A percentile compares a stretch with the other conserved stretches of the same genome.
Conservation (phyloP, 2,888 invertebrate species). For the Apotomis capreana region DNA sequence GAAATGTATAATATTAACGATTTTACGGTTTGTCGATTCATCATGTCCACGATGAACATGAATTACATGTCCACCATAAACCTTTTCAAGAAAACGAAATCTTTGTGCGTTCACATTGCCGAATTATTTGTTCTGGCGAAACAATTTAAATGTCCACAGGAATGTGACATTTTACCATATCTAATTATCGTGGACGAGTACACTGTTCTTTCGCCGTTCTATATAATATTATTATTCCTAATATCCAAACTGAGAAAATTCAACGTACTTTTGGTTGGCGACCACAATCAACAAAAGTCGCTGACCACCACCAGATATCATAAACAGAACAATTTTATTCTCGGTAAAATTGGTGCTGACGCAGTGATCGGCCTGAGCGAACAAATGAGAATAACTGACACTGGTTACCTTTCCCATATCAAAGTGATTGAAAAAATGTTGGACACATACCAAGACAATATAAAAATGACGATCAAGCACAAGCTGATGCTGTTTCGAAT, state of each 20-base stretch:
- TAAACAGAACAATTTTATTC: no score
- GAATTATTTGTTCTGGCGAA: neutral
- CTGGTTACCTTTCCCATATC: no score
- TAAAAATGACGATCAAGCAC: no score
- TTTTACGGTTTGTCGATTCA: neutral
- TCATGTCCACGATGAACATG: neutral
- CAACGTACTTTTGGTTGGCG: neutral
- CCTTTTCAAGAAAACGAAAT: neutral
- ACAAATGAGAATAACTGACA: no score
- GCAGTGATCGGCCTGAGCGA: no score
- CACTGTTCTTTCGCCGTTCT: neutral
- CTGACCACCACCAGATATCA: neutral
- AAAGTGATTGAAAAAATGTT: no score
- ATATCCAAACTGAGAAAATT: neutral
- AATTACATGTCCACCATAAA: neutral
- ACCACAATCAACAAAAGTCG: conserved; percentile 1
- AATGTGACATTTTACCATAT: neutral
- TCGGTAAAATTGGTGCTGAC: no score
- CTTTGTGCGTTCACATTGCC: neutral
- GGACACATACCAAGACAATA: no score
- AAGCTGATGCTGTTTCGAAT: no score
- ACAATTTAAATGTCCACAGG: neutral
- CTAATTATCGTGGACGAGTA: neutral
- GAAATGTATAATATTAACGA: neutral
- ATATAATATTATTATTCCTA: neutral